These are phyloP conservation scores for Dioctria rufipes DNA, from an alignment of 2,888 invertebrate genomes.

Conservation along the genomic window DNA sequence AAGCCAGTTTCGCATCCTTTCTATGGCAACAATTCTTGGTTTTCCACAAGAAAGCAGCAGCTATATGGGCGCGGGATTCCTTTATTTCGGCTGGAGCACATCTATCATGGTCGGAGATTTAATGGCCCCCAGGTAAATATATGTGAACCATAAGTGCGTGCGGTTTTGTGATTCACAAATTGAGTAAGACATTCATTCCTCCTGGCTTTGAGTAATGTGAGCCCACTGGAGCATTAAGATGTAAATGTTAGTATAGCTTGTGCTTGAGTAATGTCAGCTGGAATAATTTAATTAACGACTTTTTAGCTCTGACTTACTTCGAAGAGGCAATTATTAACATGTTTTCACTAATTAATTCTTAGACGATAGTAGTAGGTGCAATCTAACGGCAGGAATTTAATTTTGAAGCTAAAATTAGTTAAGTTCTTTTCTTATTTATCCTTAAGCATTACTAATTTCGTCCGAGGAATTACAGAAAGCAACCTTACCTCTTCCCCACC, in stretches of 20 bases:
- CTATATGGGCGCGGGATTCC: slow-evolving; percentile 43
- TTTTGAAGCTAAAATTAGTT: too few species aligned
- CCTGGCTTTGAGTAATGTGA: slow-evolving; percentile 39
- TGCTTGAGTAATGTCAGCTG: slow-evolving; percentile 54
- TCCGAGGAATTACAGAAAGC: too few species aligned
- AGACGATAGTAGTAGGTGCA: too few species aligned
- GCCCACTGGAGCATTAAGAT: slow-evolving; percentile 40
- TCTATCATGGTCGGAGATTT: slow-evolving; percentile 63
- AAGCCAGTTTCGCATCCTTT: slow-evolving; percentile 38
- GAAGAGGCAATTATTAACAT: background rate
- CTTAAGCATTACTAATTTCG: background rate
- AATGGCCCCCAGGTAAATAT: slow-evolving; percentile 62
- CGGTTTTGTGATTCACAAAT: slow-evolving; percentile 62
- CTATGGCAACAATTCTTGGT: background rate
- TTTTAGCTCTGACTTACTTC: background rate
- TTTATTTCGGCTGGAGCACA: slow-evolving; percentile 52
- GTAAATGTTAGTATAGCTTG: slow-evolving; percentile 40
- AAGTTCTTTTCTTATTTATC: background rate
- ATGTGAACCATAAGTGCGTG: slow-evolving; percentile 63
- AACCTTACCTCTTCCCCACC: background rate
- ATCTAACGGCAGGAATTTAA: too few species aligned
- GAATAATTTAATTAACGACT: slow-evolving; percentile 54
- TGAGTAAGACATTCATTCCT: slow-evolving; percentile 61
- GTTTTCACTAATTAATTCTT: background rate
- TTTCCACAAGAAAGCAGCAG: background rate